Percentiles rank a stretch among this genome's conserved stretches.
phyloP scores from a whole-genome alignment of 1,140 invertebrate genomes.

The Drosophila funebris region DNA sequence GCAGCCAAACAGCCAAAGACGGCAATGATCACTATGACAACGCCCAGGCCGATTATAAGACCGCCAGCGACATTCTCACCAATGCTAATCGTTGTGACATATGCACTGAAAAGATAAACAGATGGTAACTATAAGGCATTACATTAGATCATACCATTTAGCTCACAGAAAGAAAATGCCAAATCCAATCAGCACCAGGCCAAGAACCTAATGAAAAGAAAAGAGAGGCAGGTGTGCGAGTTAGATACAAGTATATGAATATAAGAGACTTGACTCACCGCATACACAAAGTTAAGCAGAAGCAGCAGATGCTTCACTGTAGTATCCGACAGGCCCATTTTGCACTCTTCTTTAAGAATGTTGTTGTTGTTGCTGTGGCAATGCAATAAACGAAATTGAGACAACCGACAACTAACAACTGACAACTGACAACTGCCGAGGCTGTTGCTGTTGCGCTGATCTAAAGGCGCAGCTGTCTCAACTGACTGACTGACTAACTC shows the following conservation, averaged over 20 bases:
- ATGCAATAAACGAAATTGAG: conserved; percentile 24
- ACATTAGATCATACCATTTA: not conserved
- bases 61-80: conserved; percentile 76
- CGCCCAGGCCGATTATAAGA: conserved; percentile 70
- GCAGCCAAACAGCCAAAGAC: conserved; percentile 75
- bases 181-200: conserved; percentile 66
- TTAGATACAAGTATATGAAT: conserved; percentile 6
- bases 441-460: conserved; percentile 8
- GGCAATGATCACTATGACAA: conserved; percentile 67
- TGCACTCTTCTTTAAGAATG: not conserved
- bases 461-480: conserved; percentile 22
- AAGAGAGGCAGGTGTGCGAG: no score
- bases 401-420: not conserved
- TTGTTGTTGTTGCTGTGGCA: conserved; percentile 27
- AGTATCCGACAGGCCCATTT: conserved; percentile 66
- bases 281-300: conserved; percentile 74
- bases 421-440: conserved; percentile 8
- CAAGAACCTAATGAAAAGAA: conserved; percentile 71
- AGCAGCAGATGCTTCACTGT: conserved; percentile 79
- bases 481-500: not conserved
- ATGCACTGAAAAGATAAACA: conserved; percentile 8
- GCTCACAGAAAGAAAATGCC: conserved; percentile 70
- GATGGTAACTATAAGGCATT: not conserved
- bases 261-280: conserved; percentile 54
- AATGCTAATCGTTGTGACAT: conserved; percentile 72